Conservation (phyloP, 2,113 vertebrate genomes). For the Hypanus sabinus region DNA sequence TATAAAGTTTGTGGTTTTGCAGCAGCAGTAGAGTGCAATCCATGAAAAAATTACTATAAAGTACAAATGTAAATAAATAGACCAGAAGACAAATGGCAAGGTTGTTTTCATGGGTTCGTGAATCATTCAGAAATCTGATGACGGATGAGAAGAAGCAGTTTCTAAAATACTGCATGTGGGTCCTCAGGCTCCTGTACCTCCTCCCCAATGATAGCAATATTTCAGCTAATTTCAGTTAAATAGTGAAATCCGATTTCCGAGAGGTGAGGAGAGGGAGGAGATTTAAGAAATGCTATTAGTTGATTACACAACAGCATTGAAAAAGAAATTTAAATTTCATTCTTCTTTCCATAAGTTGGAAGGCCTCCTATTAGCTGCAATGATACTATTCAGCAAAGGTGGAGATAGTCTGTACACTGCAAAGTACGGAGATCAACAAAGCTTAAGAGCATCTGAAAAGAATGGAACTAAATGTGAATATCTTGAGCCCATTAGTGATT, state of each 20-base stretch:
- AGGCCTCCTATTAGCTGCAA: neutral
- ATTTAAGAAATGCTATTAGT: neutral
- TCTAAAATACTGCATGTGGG: too few relatives aligned
- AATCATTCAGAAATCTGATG: too few relatives aligned
- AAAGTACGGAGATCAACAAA: neutral
- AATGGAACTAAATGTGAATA: conserved; percentile 8
- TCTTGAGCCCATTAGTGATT: neutral
- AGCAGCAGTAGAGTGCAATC: too few relatives aligned
- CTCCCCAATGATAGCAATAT: neutral
- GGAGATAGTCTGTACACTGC: too few relatives aligned
- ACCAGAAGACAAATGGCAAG: too few relatives aligned
- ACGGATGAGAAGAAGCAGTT: too few relatives aligned
- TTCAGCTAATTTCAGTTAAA: neutral
- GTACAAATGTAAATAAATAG: too few relatives aligned
- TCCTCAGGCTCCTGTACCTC: too few relatives aligned
- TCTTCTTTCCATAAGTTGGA: neutral
- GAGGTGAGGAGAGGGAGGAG: neutral
- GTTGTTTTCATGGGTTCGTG: too few relatives aligned
- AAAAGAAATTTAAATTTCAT: neutral
- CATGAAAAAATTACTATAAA: too few relatives aligned
- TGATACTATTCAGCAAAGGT: neutral
- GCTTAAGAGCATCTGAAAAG: neutral
- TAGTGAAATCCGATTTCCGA: neutral
- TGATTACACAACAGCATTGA: neutral
- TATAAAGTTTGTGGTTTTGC: too few relatives aligned